Conservation (phyloP, 2,113 vertebrate genomes). For the Columba janthina region DNA sequence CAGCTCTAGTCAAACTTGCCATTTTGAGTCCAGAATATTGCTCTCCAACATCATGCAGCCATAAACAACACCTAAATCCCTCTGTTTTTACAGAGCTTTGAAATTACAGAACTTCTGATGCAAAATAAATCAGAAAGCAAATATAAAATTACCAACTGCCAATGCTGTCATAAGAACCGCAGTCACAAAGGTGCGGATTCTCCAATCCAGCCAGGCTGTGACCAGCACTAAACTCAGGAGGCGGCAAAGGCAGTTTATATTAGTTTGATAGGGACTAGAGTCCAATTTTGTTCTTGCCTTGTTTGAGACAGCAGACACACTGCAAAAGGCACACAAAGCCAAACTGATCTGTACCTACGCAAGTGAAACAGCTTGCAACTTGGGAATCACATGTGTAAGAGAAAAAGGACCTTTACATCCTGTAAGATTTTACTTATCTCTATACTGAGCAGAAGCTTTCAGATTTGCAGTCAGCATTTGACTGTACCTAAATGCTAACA, state of each 20-base stretch:
- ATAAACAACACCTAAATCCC: neutral
- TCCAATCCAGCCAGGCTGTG: neutral
- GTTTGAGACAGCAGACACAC: neutral
- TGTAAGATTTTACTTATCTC: neutral
- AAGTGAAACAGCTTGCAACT: neutral
- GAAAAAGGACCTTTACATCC: neutral
- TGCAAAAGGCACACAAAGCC: neutral
- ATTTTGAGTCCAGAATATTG: neutral
- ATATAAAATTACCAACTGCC: neutral
- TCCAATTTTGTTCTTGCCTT: neutral
- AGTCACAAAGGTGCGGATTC: neutral
- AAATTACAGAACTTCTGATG: neutral
- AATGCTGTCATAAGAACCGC: neutral
- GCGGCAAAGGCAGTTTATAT: neutral
- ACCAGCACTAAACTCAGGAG: neutral
- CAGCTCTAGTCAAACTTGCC: neutral
- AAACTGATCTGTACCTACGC: neutral
- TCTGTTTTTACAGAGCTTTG: neutral
- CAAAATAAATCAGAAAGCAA: neutral
- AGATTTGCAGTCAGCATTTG: neutral
- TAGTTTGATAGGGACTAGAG: neutral
- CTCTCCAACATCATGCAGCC: neutral
- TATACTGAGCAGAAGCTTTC: neutral
- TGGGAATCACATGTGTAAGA: neutral
- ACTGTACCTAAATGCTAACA: neutral